Percentiles rank a stretch among this genome's conserved stretches.
Evolutionary conservation across 2,888 invertebrate genomes (phyloP).

Genomic region (Oegoconia quadripuncta): DNA sequence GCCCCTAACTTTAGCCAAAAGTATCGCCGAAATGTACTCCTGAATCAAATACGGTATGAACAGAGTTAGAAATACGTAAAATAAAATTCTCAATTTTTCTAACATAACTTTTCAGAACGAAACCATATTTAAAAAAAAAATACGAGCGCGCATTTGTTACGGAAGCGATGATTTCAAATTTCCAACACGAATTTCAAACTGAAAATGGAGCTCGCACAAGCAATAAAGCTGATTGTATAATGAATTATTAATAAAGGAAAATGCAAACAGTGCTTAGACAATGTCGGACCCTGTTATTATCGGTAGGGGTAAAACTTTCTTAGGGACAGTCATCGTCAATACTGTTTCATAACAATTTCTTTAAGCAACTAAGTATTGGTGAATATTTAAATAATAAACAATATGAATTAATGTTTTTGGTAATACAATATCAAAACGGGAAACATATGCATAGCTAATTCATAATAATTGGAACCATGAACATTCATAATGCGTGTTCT

Average conservation of each 20-base stretch:
- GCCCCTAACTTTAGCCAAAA: conserved; percentile 51
- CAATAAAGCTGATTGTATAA: conserved; percentile 4
- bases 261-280: conserved; percentile 42
- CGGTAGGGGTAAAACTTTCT: conserved; percentile 23
- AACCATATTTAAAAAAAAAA: conserved; percentile 5
- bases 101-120: conserved; percentile 37
- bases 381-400: too few relatives aligned
- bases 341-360: too few relatives aligned
- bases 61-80: conserved; percentile 57
- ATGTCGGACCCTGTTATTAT: conserved; percentile 31
- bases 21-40: conserved; percentile 64
- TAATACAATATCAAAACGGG: too few relatives aligned
- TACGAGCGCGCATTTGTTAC: neutral
- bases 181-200: too few relatives aligned
- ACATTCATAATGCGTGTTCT: too few relatives aligned
- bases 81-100: conserved; percentile 61
- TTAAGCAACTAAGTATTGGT: too few relatives aligned
- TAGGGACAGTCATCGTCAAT: conserved; percentile 29
- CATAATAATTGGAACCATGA: too few relatives aligned
- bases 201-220: conserved; percentile 22
- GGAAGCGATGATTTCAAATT: conserved; percentile 1
- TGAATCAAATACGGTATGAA: conserved; percentile 65
- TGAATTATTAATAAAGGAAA: conserved; percentile 29
- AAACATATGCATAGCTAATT: too few relatives aligned
- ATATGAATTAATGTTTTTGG: too few relatives aligned